A percentile compares a stretch with the other conserved stretches of the same genome.
phyloP scores from a whole-genome alignment of 2,113 vertebrate genomes.

The Ochotona princeps region DNA sequence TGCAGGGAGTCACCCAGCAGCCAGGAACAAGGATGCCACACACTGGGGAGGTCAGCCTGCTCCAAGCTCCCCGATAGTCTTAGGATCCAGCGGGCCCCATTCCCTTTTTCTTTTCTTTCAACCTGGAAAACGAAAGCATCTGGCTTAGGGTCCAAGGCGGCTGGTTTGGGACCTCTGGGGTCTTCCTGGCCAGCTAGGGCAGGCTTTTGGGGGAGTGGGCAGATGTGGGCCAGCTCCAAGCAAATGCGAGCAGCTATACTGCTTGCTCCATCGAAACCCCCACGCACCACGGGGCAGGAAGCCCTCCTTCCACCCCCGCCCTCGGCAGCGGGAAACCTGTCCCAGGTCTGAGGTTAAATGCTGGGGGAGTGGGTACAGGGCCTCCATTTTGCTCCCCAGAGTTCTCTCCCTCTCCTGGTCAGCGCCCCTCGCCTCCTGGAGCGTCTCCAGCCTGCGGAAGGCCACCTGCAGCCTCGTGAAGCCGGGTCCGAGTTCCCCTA shows the following conservation, averaged over 20 bases:
- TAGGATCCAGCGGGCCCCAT: not conserved
- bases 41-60: no score
- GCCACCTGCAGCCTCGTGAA: slow-evolving; percentile 49
- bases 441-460: slow-evolving; percentile 72
- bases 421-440: slow-evolving; percentile 57
- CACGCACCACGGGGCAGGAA: not conserved
- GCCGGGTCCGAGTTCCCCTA: slow-evolving; percentile 34
- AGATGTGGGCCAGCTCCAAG: not conserved
- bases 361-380: not conserved
- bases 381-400: not conserved
- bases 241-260: not conserved
- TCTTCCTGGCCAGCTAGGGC: not conserved
- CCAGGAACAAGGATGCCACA: not conserved
- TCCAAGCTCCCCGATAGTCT: not conserved
- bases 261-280: not conserved
- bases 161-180: slow-evolving; percentile 1
- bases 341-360: not conserved
- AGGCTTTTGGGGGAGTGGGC: not conserved
- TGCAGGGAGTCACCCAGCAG: not conserved
- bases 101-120: not conserved
- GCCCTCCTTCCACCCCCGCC: no score
- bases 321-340: not conserved
- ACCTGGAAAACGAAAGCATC: not conserved
- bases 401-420: not conserved
- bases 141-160: not conserved